phyloP scores from a whole-genome alignment of 1,140 invertebrate genomes.

The Drosophila nannoptera region DNA sequence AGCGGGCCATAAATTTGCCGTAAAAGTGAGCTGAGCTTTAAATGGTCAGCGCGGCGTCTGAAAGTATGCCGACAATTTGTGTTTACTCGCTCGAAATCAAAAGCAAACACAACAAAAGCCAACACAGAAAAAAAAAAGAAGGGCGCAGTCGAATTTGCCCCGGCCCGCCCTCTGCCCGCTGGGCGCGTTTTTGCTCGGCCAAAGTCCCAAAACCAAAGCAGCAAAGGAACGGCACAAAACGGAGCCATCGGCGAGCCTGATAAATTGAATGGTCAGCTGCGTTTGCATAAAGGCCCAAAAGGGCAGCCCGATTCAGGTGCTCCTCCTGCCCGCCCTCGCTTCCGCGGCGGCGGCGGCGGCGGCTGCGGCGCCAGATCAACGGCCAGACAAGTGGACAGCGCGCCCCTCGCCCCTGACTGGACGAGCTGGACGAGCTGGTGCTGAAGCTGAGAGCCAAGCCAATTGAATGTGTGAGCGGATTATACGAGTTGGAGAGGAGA shows the following conservation, averaged over 20 bases:
- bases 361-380: constrained; percentile 28
- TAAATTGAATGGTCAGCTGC: constrained; percentile 74
- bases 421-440: neutral
- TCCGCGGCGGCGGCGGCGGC: constrained; percentile 14
- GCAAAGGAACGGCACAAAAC: constrained; percentile 3
- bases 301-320: constrained; percentile 25
- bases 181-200: constrained; percentile 66
- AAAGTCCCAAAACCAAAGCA: constrained; percentile 52
- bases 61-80: constrained; percentile 56
- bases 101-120: constrained; percentile 37
- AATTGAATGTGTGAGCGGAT: too few relatives aligned
- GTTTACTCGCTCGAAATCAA: constrained; percentile 41
- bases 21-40: constrained; percentile 37
- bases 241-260: constrained; percentile 59
- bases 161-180: neutral
- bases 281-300: constrained; percentile 54
- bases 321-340: constrained; percentile 14
- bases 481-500: too few relatives aligned
- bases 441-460: too few relatives aligned
- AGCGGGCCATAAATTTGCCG: constrained; percentile 45
- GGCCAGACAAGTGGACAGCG: constrained; percentile 7
- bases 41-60: constrained; percentile 27
- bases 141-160: constrained; percentile 52
- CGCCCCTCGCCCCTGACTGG: constrained; percentile 4
- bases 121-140: constrained; percentile 42